A percentile compares a stretch with the other conserved stretches of the same genome.
Evolutionary conservation across 2,797 vertebrate genomes (phyloP).

Genomic region (Rhynchotus rufescens): DNA sequence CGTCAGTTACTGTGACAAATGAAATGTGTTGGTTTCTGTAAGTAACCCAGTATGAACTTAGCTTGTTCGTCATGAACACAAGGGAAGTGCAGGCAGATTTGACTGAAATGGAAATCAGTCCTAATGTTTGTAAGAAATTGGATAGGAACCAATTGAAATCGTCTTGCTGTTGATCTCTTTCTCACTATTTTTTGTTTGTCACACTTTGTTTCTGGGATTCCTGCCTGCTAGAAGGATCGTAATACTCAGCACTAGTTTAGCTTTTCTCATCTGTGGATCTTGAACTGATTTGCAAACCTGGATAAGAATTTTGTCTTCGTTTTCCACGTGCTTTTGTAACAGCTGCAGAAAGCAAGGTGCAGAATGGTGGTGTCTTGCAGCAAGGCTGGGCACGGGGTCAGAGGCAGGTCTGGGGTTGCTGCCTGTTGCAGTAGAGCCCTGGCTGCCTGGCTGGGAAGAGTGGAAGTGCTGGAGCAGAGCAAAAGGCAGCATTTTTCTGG

Average conservation of each 20-base stretch:
- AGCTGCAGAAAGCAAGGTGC: neutral
- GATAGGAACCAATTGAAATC: slow-evolving; percentile 39
- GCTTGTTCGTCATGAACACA: neutral
- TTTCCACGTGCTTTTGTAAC: neutral
- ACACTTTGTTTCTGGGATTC: neutral
- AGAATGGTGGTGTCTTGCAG: neutral
- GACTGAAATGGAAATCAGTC: slow-evolving; percentile 20
- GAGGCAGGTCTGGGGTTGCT: neutral
- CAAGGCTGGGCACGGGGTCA: fast-evolving
- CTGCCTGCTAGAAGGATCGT: neutral
- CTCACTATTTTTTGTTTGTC: neutral
- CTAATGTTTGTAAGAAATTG: neutral
- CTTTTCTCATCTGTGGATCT: neutral
- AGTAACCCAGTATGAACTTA: slow-evolving; percentile 24
- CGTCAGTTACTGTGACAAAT: slow-evolving; percentile 20
- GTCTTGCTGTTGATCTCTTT: slow-evolving; percentile 1
- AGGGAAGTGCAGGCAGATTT: neutral
- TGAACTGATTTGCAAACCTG: neutral
- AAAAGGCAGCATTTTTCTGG: neutral
- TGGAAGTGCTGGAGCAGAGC: neutral
- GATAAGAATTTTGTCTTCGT: neutral
- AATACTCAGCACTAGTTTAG: neutral
- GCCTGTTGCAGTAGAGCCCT: neutral
- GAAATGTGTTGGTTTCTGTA: neutral
- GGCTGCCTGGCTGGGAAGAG: neutral